Evolutionary conservation across 2,113 vertebrate species (phyloP).

Genomic region (Thamnophis sirtalis): DNA sequence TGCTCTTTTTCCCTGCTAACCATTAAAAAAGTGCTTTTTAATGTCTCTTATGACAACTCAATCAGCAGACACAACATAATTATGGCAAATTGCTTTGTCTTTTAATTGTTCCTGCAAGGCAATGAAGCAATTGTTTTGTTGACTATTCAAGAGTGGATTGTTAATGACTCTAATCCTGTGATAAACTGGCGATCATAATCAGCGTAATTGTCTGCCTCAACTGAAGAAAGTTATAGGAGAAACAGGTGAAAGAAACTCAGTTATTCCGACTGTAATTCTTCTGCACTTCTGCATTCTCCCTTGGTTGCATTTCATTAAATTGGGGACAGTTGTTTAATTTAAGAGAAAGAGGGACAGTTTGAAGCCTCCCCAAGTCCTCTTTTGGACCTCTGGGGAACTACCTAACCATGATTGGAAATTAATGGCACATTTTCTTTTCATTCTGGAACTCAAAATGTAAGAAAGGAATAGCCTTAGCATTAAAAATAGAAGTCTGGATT

Average conservation of each 20-base stretch:
- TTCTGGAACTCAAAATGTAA: not conserved
- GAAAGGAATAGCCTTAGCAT: not conserved
- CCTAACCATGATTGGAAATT: not conserved
- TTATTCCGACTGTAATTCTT: conserved; percentile 7
- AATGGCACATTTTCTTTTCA: not conserved
- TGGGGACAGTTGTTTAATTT: not conserved
- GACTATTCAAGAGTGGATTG: conserved; percentile 73
- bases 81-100: conserved; percentile 75
- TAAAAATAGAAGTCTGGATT: not conserved
- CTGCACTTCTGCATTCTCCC: not conserved
- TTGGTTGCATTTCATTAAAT: not conserved
- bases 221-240: conserved; percentile 49
- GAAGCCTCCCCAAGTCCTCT: not conserved
- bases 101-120: conserved; percentile 77
- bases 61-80: conserved; percentile 73
- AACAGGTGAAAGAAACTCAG: conserved; percentile 34
- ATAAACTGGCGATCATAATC: conserved; percentile 72
- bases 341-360: not conserved
- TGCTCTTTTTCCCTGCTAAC: conserved; percentile 58
- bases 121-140: conserved; percentile 71
- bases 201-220: conserved; percentile 61
- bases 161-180: conserved; percentile 74
- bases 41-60: conserved; percentile 68
- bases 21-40: conserved; percentile 65
- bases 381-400: not conserved